Evolutionary conservation across 2,888 invertebrate species (phyloP), one percentile per base, ranked within the genome.

Genomic region (Trichogramma evanescens): DNA sequence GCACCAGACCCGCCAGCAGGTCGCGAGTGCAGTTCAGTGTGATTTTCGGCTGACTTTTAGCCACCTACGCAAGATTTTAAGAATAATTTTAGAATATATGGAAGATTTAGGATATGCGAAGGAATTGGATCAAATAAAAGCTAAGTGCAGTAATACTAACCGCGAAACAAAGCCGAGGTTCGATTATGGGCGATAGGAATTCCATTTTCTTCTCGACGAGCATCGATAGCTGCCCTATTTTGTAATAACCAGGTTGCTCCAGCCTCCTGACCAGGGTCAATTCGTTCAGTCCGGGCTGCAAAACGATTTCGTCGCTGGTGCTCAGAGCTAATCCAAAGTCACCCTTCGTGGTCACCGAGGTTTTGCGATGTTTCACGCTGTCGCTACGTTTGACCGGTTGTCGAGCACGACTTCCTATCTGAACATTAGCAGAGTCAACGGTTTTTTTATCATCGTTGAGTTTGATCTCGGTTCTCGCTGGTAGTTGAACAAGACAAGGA

Each of bases 1-100:
- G 93, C 67, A 88, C 86, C 65, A 93, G 82, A 0, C 93, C 93
- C 0, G 92, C 91, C 5, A 94, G 82, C 51, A 94, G 80, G 69
- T 91, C 89, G 65, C 87, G 87, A 51, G 82, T 76, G 69, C 80
- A 79, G 72, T 86, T 75, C 68, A 84, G 70, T 69, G 80, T 76
- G 69, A 82, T 74, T 2, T 78, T 80, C 3, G 83, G 82, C 62
- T 80, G 81, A 1, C 82, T 83, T 58, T 83, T 83, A 0, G 82
- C 81, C 41, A 85, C 83, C 67, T 85, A 82, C 8, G 10, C 40
- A 43, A 13, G 13, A 13, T 13, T 13, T 9, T 52, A 6, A 44
- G 50, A 40, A 39, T 5, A 7, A 52, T 53, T 61, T 78, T 82
- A n/a, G 13, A 26, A 2, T 26, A 26, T 3, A 26, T 26, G 3